Evolutionary conservation across 2,797 vertebrate species (phyloP).

Genomic region (Notolepis coatsorum): DNA sequence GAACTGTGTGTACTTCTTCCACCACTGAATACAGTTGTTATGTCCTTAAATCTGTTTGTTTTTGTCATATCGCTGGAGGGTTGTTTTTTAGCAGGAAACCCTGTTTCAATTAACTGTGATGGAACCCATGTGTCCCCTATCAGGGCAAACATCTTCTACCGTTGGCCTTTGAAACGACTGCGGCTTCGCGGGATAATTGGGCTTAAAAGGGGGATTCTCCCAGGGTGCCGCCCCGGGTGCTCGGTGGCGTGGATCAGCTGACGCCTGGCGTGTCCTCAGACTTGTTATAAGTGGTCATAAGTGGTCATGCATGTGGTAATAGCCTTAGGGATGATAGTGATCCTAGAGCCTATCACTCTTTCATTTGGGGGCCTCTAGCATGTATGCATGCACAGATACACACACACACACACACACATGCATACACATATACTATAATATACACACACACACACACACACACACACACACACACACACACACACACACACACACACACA

Average conservation of each 20-base stretch:
- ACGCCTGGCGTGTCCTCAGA: constrained; percentile 54
- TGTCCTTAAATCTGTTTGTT: constrained; percentile 79
- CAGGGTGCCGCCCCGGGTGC: constrained; percentile 63
- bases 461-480: background rate
- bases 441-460: constrained; percentile 19
- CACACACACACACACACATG: background rate
- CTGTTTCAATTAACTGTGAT: constrained; percentile 81
- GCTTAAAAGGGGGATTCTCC: constrained; percentile 75
- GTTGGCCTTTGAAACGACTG: constrained; percentile 73
- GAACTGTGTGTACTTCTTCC: too few relatives aligned
- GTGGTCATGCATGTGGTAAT: constrained; percentile 66
- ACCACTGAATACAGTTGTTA: constrained; percentile 72
- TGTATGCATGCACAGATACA: constrained; percentile 15
- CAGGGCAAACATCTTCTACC: constrained; percentile 72
- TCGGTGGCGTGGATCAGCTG: constrained; percentile 71
- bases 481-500: background rate
- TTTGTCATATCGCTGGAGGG: constrained; percentile 72
- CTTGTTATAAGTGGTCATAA: constrained; percentile 64
- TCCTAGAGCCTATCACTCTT: constrained; percentile 44
- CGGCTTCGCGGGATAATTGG: constrained; percentile 72
- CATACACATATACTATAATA: background rate
- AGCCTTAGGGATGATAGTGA: constrained; percentile 58
- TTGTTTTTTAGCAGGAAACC: constrained; percentile 71
- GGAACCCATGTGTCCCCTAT: constrained; percentile 80
- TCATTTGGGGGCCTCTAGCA: constrained; percentile 47